Evolutionary conservation across 2,113 vertebrate species (phyloP), one percentile per base, ranked within the genome.

Genomic region (Paradisaea rubra): DNA sequence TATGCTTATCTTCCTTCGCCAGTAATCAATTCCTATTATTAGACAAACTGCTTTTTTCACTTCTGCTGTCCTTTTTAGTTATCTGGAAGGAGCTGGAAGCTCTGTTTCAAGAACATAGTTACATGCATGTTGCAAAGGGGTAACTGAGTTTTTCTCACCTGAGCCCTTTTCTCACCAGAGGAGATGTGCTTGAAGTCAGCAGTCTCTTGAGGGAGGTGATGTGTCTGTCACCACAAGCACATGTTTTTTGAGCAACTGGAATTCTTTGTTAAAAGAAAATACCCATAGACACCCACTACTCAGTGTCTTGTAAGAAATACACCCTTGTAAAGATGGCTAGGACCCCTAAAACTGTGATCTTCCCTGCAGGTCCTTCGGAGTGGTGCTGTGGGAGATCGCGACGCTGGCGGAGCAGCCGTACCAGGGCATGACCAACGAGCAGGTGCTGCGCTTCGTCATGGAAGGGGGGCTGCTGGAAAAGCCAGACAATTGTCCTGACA

Each of bases 371-470:
- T 99, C 99, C 44, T 99, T 99, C 2, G 99, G 99, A 1, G 99
- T 99, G 2, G 99, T 99, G 42, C 98, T 99, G 53, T 99, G 99
- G 99, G 99, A 99, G 97, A 99, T 99, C 0, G 98, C 99, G 63
- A 99, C 99, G 1, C 96, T 99, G 73, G 98, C 99, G 0, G 99
- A 99, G 93, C 99, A 99, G 96, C 99, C 99, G 0, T 99, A 99
- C 97, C 99, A 99, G 96, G 99, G 99, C 91, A 98, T 99, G 98
- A 99, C 99, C 97, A 99, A 99, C 9, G 99, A 99, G 83, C 99
- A 99, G 96, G 99, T 99, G 87, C 98, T 99, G 72, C 99, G 99
- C 88, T 99, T 99, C 4, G 99, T 99, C 96, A 99, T 99, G 99
- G 99, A 99, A 80, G 99, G 99, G 15, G 99, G 99, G 53, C 98